Evolutionary conservation across 2,888 invertebrate genomes (phyloP).

Genomic region (Sclerodermus sp.): DNA sequence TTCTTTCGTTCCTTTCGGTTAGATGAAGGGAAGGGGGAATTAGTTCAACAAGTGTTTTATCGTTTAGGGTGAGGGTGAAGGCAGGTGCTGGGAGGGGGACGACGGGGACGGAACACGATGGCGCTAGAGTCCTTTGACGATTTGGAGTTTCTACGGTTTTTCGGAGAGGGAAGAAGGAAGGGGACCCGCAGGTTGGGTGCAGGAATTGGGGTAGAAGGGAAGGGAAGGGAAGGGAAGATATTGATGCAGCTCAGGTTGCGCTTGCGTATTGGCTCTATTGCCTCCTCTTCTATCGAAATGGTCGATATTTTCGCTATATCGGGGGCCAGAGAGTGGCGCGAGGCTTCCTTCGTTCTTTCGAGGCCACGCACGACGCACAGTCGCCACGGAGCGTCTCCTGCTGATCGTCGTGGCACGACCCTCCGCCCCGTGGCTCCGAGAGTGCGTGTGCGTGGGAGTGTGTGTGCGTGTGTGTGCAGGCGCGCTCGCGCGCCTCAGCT

Average conservation of each 20-base stretch:
- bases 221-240: conserved; percentile 24
- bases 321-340: conserved; percentile 50
- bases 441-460: conserved; percentile 10
- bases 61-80: no score
- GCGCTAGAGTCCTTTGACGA: no score
- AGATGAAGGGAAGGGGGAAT: no score
- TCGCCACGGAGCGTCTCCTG: conserved; percentile 30
- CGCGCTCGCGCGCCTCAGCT: no score
- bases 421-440: conserved; percentile 15
- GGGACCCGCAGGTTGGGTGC: neutral
- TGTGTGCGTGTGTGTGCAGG: conserved; percentile 1
- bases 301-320: conserved; percentile 55
- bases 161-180: neutral
- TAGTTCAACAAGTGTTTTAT: no score
- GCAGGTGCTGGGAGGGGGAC: no score
- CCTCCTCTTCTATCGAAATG: conserved; percentile 34
- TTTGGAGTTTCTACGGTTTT: no score
- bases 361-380: conserved; percentile 16
- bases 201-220: neutral
- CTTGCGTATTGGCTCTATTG: conserved; percentile 15
- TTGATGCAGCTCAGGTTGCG: conserved; percentile 41
- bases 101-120: no score
- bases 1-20: no score
- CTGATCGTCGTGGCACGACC: conserved; percentile 29
- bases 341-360: conserved; percentile 42